These are phyloP conservation scores for Caradrina clavipalpis DNA, from an alignment of 2,888 invertebrate species.

Conservation along the genomic window DNA sequence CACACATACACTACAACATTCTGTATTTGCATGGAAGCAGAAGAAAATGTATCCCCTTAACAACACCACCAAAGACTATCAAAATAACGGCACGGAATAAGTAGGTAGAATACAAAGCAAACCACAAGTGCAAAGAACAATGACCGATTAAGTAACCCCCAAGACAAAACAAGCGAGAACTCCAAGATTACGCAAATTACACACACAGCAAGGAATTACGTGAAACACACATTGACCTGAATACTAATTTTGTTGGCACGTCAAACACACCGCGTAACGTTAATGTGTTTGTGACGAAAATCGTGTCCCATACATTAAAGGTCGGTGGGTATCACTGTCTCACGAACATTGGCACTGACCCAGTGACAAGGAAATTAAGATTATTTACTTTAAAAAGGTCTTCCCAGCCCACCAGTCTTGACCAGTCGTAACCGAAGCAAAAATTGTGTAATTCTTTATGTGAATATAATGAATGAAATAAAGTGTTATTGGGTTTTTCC, in stretches of 20 bases:
- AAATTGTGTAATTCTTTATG: too few species aligned
- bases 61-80: conserved; percentile 16
- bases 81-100: conserved; percentile 15
- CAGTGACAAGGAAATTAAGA: conserved; percentile 25
- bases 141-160: conserved; percentile 50
- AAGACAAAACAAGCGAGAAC: conserved; percentile 31
- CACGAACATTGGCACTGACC: conserved; percentile 27
- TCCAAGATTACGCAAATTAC: conserved; percentile 42
- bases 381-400: background rate
- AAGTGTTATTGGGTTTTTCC: too few species aligned
- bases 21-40: background rate
- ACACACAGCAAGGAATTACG: conserved; percentile 49
- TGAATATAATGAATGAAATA: too few species aligned
- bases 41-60: conserved; percentile 12
- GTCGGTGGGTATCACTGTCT: conserved; percentile 2
- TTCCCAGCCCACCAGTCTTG: too few species aligned
- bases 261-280: conserved; percentile 47
- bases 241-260: conserved; percentile 50
- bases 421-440: too few species aligned
- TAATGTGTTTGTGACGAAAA: conserved; percentile 48
- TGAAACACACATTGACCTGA: conserved; percentile 46
- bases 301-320: conserved; percentile 12
- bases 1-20: too few species aligned
- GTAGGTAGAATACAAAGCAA: background rate
- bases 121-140: conserved; percentile 47